Percentiles rank a stretch among this genome's conserved stretches.
Conservation (phyloP, 2,888 invertebrate genomes). For the Oxystoma pomonae region DNA sequence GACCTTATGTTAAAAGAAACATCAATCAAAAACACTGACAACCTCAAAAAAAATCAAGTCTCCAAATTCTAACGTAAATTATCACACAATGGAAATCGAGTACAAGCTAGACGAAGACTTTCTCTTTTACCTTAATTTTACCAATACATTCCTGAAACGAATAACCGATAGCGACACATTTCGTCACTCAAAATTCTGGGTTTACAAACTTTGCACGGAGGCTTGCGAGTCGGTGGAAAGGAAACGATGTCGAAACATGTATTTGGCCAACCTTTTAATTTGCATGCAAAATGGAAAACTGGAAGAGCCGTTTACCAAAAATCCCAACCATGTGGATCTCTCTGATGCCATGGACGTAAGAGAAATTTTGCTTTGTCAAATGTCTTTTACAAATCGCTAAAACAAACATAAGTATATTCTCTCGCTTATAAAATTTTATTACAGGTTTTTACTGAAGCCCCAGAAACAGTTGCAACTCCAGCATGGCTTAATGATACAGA, state of each 20-base stretch:
- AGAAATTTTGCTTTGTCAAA: too few relatives aligned
- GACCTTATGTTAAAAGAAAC: too few relatives aligned
- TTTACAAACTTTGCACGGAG: conserved; percentile 45
- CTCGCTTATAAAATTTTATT: too few relatives aligned
- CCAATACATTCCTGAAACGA: conserved; percentile 34
- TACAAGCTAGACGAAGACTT: conserved; percentile 48
- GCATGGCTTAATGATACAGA: conserved; percentile 41
- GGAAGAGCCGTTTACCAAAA: conserved; percentile 41
- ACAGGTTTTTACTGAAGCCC: conserved; percentile 18
- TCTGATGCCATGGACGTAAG: conserved; percentile 40
- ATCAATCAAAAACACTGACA: too few relatives aligned
- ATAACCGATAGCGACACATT: conserved; percentile 31
- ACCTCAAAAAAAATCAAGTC: too few relatives aligned
- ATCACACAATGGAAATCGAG: too few relatives aligned
- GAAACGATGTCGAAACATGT: conserved; percentile 48
- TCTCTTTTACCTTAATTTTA: conserved; percentile 47
- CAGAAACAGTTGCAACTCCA: conserved; percentile 27
- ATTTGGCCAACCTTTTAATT: conserved; percentile 46
- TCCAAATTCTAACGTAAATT: too few relatives aligned
- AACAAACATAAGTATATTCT: background rate
- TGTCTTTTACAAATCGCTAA: conserved; percentile 29
- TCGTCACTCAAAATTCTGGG: conserved; percentile 42
- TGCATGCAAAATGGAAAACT: conserved; percentile 46
- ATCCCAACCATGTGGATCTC: conserved; percentile 42
- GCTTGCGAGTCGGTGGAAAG: conserved; percentile 35